Conservation (phyloP, 2,888 invertebrate genomes). For the Lepidocyrtinus sp. region DNA sequence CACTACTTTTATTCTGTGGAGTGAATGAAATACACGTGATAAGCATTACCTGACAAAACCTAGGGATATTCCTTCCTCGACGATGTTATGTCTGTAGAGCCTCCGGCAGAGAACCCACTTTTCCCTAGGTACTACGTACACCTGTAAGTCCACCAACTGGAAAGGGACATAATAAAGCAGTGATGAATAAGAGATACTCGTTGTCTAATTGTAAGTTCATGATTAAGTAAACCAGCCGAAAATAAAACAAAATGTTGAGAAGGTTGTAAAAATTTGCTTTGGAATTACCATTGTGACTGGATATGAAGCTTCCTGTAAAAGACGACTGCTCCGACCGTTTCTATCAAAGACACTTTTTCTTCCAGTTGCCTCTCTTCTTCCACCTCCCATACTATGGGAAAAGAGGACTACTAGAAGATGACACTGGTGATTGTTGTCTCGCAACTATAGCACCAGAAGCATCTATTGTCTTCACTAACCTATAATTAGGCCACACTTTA, state of each 20-base stretch:
- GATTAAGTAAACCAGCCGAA: too few relatives aligned
- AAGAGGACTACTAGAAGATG: conserved; percentile 17
- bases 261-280: too few relatives aligned
- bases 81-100: conserved; percentile 74
- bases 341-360: conserved; percentile 66
- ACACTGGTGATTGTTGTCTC: conserved; percentile 30
- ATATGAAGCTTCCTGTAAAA: conserved; percentile 68
- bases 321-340: conserved; percentile 60
- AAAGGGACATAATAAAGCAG: too few relatives aligned
- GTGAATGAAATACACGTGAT: neutral
- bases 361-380: conserved; percentile 68
- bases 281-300: conserved; percentile 69
- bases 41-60: conserved; percentile 74
- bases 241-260: too few relatives aligned
- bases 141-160: conserved; percentile 74
- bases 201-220: too few relatives aligned
- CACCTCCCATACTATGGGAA: conserved; percentile 65
- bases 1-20: too few relatives aligned
- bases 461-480: neutral
- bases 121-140: conserved; percentile 74
- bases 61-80: conserved; percentile 74
- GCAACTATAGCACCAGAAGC: conserved; percentile 32
- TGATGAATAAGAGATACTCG: too few relatives aligned
- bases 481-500: too few relatives aligned
- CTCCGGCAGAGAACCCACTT: conserved; percentile 74